Evolutionary conservation across 2,888 invertebrate species (phyloP).

Genomic region (Meganola albula): DNA sequence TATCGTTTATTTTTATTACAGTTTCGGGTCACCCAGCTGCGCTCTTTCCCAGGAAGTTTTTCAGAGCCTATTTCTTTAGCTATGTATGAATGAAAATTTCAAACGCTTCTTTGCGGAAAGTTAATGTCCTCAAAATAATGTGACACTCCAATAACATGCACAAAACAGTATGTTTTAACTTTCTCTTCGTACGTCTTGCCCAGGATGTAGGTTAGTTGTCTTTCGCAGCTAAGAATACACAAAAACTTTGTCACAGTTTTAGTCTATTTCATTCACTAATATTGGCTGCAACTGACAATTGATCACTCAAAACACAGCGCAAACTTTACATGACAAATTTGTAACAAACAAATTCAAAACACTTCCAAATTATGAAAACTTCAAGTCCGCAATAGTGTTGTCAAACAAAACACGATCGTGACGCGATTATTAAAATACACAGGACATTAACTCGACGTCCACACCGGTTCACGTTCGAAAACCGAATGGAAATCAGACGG

Average conservation of each 20-base stretch:
- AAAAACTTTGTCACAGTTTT: slow-evolving; percentile 34
- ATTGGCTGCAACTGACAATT: slow-evolving; percentile 26
- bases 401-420: slow-evolving; percentile 66
- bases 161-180: slow-evolving; percentile 55
- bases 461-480: slow-evolving; percentile 50
- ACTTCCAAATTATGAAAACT: slow-evolving; percentile 22
- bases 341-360: slow-evolving; percentile 12
- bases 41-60: slow-evolving; percentile 62
- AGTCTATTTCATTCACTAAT: slow-evolving; percentile 27
- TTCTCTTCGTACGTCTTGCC: slow-evolving; percentile 57
- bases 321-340: slow-evolving; percentile 20
- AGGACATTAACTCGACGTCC: slow-evolving; percentile 46
- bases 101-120: slow-evolving; percentile 28
- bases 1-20: slow-evolving; percentile 67
- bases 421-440: slow-evolving; percentile 42
- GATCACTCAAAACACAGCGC: slow-evolving; percentile 34
- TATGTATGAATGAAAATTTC: slow-evolving; percentile 43
- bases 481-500: slow-evolving; percentile 75
- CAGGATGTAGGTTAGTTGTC: slow-evolving; percentile 60
- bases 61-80: slow-evolving; percentile 53
- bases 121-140: slow-evolving; percentile 35
- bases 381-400: slow-evolving; percentile 37
- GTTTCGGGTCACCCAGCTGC: slow-evolving; percentile 63
- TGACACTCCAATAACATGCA: slow-evolving; percentile 40
- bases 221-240: slow-evolving; percentile 46